A percentile compares a stretch with the other conserved stretches of the same genome.
Conservation (phyloP, 1,140 invertebrate species). For the Galleria mellonella region DNA sequence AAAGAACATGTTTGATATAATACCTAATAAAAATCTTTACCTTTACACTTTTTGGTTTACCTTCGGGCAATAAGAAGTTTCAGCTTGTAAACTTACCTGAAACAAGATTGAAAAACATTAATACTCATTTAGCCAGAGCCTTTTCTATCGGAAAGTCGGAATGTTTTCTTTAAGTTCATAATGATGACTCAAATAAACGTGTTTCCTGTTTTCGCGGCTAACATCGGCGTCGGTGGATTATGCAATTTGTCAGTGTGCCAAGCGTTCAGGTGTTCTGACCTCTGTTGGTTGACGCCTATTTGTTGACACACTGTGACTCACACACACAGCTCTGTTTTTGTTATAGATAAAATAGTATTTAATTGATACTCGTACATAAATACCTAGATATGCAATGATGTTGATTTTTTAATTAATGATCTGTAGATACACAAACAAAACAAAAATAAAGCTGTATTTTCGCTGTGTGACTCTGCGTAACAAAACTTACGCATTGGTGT, state of each 20-base stretch:
- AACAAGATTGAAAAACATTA: constrained; percentile 17
- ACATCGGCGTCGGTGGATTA: constrained; percentile 30
- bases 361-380: too few species aligned
- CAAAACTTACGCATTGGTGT: too few species aligned
- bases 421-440: background rate
- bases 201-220: constrained; percentile 55
- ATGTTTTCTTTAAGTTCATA: constrained; percentile 6
- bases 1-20: background rate
- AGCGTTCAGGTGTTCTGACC: constrained; percentile 52
- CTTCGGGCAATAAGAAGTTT: background rate
- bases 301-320: constrained; percentile 40
- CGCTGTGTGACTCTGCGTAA: background rate
- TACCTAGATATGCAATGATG: too few species aligned
- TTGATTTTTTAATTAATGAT: background rate
- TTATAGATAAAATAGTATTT: background rate
- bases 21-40: background rate
- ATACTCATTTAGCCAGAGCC: background rate
- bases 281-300: constrained; percentile 25
- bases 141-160: constrained; percentile 5
- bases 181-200: constrained; percentile 38
- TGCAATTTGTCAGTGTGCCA: constrained; percentile 58
- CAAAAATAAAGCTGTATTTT: background rate
- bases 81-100: constrained; percentile 21
- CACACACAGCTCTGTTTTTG: constrained; percentile 2
- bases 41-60: background rate